Base-by-base conservation (phyloP, 2,888 invertebrate species). In the Strigamia transsilvanica region DNA sequence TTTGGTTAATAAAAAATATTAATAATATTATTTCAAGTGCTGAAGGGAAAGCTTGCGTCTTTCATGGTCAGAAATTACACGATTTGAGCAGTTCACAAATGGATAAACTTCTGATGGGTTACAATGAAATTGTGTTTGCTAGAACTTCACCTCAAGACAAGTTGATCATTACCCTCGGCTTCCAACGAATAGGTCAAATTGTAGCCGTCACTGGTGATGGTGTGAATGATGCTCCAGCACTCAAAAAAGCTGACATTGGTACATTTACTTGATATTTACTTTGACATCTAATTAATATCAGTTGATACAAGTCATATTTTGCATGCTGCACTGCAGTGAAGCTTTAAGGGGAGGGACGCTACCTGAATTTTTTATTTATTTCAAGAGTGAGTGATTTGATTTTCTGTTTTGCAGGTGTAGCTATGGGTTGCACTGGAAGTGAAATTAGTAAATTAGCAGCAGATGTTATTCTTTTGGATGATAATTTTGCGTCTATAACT, bases 401-500 rank as follows among this genome's bases (percentile, higher is more conserved):
- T 79, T 42, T 3, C 23, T 23, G 1, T 46, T 23, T 46, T 7
- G 18, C 21, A 73, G 73, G 78, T 15, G 34, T 78, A 6, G 78
- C 78, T 3, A 78, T 78, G 78, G 78, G 78, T 18, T 18, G 12
- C 41, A 38, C 4, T 41, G 78, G 93, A 7, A 92, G 93, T 7
- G 93, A 93, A 86, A 93, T 92, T 32, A 89, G 89, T 84, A 95
- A 95, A 88, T 98, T 99, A 91, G 99, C 99, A 81, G 99, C 99
- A 85, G 99, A 99, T 92, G 99, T 99, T 98, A 98, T 99, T 88
- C 91, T 99, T 86, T 91, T 99, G 85, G 99, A 99, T 88, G 99
- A 99, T 90, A 99, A 99, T 91, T 99, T 99, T 89, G 98, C 98
- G 42, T 98, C 98, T 79, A 99, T 99, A 90, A 98, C 98, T 41